Evolutionary conservation across 2,797 vertebrate genomes (phyloP), one percentile per base, ranked within the genome.

Genomic region (Aldrovandia affinis): DNA sequence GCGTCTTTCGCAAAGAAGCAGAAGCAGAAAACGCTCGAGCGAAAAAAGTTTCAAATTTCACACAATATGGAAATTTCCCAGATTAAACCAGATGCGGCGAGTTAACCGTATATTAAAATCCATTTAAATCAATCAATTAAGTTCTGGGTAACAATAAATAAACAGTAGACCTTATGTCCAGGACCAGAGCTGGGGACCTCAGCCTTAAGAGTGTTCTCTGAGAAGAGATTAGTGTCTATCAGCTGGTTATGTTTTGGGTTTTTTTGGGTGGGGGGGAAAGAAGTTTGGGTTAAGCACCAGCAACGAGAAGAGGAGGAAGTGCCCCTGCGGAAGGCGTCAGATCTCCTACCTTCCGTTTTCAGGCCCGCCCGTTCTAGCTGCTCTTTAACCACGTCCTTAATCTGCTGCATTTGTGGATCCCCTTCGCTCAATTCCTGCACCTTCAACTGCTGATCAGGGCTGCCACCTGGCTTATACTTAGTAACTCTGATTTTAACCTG

Each of bases 341-440:
- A 92, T 88, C 89, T 92, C 90, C 94, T 97, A 98, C 98, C 98
- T 98, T 98, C 96, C 8, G 97, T 97, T 87, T 97, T 96, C 95
- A 98, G 96, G 92, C 97, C 97, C 92, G 98, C 98, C 94, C 96
- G 98, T 95, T 98, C 97, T 96, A 99, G 95, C 96, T 98, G 96
- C 78, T 98, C 97, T 94, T 96, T 97, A 93, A 98, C 97, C 94
- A 98, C 96, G 91, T 96, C 97, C 95, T 98, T 97, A 93, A 98
- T 96, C 92, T 97, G 97, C 92, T 95, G 96, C 95, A 97, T 96
- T 92, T 97, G 97, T 82, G 96, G 96, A 90, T 97, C 96, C 90
- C 96, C 96, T 94, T 95, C 95, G 85, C 95, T 96, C 96, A 97
- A 95, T 94, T 97, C 97, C 92, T 95, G 95, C 93, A 96, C 95